Conservation (phyloP, 2,888 invertebrate genomes). For the Diaprepes abbreviatus region DNA sequence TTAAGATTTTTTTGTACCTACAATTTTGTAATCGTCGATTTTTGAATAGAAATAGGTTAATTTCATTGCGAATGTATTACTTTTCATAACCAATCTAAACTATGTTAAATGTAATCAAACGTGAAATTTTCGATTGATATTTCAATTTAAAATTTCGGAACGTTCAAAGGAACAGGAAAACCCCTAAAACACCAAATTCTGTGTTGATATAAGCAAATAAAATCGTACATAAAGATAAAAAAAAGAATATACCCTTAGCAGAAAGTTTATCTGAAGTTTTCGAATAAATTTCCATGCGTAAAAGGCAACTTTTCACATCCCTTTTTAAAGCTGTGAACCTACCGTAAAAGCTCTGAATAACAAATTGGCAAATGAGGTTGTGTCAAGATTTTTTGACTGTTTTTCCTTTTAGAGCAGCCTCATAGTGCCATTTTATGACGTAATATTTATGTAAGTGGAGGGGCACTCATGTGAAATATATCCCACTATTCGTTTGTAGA, state of each 20-base stretch:
- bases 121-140: too few species aligned
- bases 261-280: conserved; percentile 6
- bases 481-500: too few species aligned
- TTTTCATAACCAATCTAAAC: too few species aligned
- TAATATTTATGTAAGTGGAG: too few species aligned
- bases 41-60: too few species aligned
- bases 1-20: too few species aligned
- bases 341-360: conserved; percentile 27
- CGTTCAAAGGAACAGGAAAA: too few species aligned
- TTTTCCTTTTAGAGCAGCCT: neutral
- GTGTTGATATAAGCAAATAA: conserved; percentile 4
- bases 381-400: conserved; percentile 17
- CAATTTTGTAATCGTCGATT: too few species aligned
- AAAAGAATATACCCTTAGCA: conserved; percentile 1
- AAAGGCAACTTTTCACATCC: conserved; percentile 11
- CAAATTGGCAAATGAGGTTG: conserved; percentile 23
- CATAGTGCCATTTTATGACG: neutral
- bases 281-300: conserved; percentile 12
- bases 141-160: too few species aligned
- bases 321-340: conserved; percentile 16
- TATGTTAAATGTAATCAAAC: too few species aligned
- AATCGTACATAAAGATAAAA: neutral
- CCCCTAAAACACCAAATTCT: neutral
- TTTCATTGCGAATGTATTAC: too few species aligned
- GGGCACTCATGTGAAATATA: too few species aligned